Evolutionary conservation across 2,888 invertebrate genomes (phyloP).

Genomic region (Caenorhabditis panamensis): DNA sequence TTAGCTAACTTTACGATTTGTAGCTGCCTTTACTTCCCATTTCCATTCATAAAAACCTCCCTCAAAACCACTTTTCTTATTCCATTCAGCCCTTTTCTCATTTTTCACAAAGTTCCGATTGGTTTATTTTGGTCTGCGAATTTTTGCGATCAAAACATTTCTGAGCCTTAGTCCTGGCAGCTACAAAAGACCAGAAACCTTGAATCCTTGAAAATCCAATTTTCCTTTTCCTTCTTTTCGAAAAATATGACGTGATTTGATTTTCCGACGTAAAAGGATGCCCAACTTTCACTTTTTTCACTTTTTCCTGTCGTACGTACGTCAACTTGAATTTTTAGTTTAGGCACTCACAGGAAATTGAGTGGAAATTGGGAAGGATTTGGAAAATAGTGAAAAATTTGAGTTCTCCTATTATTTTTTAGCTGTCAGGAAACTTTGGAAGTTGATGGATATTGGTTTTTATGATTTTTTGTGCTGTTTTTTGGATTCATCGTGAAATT

Average conservation of each 20-base stretch:
- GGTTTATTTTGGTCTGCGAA: neutral
- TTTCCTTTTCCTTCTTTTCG: too few relatives aligned
- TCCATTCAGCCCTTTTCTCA: too few relatives aligned
- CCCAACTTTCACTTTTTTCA: neutral
- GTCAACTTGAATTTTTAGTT: neutral
- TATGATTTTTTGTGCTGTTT: too few relatives aligned
- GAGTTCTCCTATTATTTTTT: too few relatives aligned
- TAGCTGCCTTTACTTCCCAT: slow-evolving; percentile 21
- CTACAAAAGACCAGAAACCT: too few relatives aligned
- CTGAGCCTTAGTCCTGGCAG: too few relatives aligned
- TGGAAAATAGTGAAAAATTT: too few relatives aligned
- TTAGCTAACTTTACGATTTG: too few relatives aligned
- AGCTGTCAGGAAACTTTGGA: too few relatives aligned
- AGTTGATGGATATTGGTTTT: too few relatives aligned
- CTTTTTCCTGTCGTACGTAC: neutral
- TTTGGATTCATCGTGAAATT: neutral
- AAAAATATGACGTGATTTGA: neutral
- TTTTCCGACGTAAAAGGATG: neutral
- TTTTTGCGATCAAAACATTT: too few relatives aligned
- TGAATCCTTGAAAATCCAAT: too few relatives aligned
- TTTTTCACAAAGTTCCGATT: neutral
- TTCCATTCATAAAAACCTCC: slow-evolving; percentile 37
- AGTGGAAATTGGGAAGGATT: neutral
- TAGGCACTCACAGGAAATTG: neutral
- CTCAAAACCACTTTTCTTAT: slow-evolving; percentile 23